Percentiles rank a stretch among this genome's conserved stretches.
These are phyloP conservation scores for Tetragnatha montana DNA, from an alignment of 2,888 invertebrate species.

Conservation along the genomic window DNA sequence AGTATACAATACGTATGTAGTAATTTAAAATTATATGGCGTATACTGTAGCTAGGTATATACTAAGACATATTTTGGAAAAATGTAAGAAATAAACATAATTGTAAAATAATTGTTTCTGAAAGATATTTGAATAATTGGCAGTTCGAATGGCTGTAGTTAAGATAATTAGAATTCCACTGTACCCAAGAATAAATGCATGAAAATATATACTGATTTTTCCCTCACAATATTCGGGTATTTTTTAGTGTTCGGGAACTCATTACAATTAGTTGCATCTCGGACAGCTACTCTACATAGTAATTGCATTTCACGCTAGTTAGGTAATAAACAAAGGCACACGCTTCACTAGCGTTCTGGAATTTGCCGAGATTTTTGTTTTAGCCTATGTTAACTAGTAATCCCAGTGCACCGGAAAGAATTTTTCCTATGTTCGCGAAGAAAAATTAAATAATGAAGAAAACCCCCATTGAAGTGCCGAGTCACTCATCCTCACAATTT, in stretches of 20 bases:
- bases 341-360: constrained; percentile 33
- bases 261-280: background rate
- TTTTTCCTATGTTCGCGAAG: constrained; percentile 7
- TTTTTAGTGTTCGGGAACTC: background rate
- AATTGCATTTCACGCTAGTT: constrained; percentile 30
- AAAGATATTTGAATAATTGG: no score
- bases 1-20: no score
- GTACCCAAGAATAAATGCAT: background rate
- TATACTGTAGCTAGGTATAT: no score
- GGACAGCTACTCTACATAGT: constrained; percentile 9
- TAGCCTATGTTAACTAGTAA: constrained; percentile 37
- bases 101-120: no score
- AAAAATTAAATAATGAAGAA: constrained; percentile 30
- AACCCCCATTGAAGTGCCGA: constrained; percentile 8
- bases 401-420: constrained; percentile 52
- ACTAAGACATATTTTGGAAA: no score
- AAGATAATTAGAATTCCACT: no score
- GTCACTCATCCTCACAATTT: constrained; percentile 26
- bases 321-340: constrained; percentile 37
- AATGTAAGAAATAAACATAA: no score
- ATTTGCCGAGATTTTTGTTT: constrained; percentile 32
- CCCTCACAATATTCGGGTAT: background rate
- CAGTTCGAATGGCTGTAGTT: no score
- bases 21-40: no score
- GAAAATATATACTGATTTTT: background rate